Base-by-base conservation (phyloP, 1,140 invertebrate species). In the Centruroides vittatus region DNA sequence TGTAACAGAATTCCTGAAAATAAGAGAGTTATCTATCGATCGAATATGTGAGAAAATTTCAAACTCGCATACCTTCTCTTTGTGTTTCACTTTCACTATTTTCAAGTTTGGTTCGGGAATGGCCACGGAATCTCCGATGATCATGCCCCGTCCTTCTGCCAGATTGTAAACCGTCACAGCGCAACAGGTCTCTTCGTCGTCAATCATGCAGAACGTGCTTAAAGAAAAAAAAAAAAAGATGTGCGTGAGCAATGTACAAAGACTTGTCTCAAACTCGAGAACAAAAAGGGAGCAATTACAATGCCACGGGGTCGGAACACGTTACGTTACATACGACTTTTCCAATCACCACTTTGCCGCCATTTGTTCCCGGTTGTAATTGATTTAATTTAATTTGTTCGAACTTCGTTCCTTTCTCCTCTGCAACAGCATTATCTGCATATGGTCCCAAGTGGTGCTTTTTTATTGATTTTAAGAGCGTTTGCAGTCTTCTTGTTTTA, bases 101-200 rank as follows among this genome's bases (percentile, higher is more conserved):
- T 41, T 41, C 8, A 41, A 41, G 41, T 41, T 41, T 41, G 89
- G 89, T 70, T 89, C 85, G 1, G 86, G 84, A 64, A 92, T 83
- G 3, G 84, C 83, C 10, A 93, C 83, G 47, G 83, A 81, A 75
- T 93, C 88, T 3, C 88, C 89, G 58, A 91, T 86, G 60, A 87
- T 88, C 53, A 88, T 83, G 49, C 88, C 88, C 71, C 82, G 81
- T 4, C 85, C 86, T 70, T 83, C 79, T 35, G 85, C 85, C 70
- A 89, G 80, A 76, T 92, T 92, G 73, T 89, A 92, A 47, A 91
- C 80, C 1, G 84, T 87, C 49, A 90, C 86, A 36, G 81, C 79
- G 47, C 86, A 73, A 70, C 86, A 88, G 1, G 75, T 76, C 71
- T 82, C 80, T 47, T 83, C 79, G 65, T 81, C 78, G 73, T 91